phyloP scores from a whole-genome alignment of 2,113 vertebrate species.

The human (Homo sapiens) region GRCh38 chr1:149441501-149442000 shows the following conservation, averaged over 20 bases:
- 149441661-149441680: conserved; percentile 47
- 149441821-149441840: conserved; percentile 2
- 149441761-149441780: conserved; percentile 73
- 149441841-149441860: not conserved
- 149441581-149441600: conserved; percentile 48
- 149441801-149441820: not conserved
- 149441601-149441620: conserved; percentile 35
- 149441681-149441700: conserved; percentile 16
- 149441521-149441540: conserved; percentile 44
- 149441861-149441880: not conserved
- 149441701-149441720: conserved; percentile 55
- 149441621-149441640: not conserved
- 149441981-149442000: not conserved
- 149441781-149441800: conserved; percentile 22
- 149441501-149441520: conserved; percentile 63
- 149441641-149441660: conserved; percentile 36
- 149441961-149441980: not conserved
- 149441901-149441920: not conserved
- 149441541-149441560: conserved; percentile 53
- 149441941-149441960: not conserved
- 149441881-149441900: not conserved
- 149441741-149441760: conserved; percentile 68
- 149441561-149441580: conserved; percentile 47
- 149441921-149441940: not conserved
- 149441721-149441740: conserved; percentile 52